Evolutionary conservation across 2,888 invertebrate species (phyloP).

Genomic region (Ceriagrion tenellum): DNA sequence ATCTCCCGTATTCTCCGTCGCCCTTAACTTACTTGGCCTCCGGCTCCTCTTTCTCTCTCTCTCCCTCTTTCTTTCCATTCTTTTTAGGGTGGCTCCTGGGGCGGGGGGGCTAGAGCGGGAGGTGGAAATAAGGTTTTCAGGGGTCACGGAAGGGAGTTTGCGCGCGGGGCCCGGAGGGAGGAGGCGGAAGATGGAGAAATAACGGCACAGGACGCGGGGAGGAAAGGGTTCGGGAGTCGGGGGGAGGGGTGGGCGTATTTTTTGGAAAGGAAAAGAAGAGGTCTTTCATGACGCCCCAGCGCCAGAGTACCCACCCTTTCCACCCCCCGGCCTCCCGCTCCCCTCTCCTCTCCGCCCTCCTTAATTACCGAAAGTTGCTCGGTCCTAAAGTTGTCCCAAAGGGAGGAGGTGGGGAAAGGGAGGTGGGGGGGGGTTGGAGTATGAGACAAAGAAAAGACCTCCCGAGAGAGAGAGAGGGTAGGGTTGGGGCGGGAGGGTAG

Average conservation of each 20-base stretch:
- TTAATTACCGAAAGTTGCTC: slow-evolving; percentile 67
- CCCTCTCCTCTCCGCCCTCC: not conserved
- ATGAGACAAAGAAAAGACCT: not conserved
- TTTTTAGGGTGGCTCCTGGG: not conserved
- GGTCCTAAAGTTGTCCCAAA: slow-evolving; percentile 64
- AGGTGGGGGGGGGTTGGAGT: not conserved
- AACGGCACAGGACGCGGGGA: not conserved
- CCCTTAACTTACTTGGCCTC: not conserved
- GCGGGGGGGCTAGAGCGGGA: not conserved
- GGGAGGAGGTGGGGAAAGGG: not conserved
- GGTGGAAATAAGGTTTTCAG: slow-evolving; percentile 6
- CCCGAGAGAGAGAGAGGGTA: not conserved
- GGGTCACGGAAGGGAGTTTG: not conserved
- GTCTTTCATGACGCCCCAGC: slow-evolving; percentile 57
- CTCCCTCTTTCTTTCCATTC: not conserved
- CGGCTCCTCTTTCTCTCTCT: not conserved
- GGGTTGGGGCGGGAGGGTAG: not conserved
- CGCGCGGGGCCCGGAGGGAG: not conserved
- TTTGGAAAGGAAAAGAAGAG: slow-evolving; percentile 53
- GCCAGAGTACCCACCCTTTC: not conserved
- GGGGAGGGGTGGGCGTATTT: not conserved
- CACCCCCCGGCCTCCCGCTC: not conserved
- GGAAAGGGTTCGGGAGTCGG: not conserved
- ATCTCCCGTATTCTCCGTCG: not conserved
- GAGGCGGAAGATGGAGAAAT: not conserved